Base-by-base conservation (phyloP, 2,888 invertebrate genomes). In the Mylabris sibirica region DNA sequence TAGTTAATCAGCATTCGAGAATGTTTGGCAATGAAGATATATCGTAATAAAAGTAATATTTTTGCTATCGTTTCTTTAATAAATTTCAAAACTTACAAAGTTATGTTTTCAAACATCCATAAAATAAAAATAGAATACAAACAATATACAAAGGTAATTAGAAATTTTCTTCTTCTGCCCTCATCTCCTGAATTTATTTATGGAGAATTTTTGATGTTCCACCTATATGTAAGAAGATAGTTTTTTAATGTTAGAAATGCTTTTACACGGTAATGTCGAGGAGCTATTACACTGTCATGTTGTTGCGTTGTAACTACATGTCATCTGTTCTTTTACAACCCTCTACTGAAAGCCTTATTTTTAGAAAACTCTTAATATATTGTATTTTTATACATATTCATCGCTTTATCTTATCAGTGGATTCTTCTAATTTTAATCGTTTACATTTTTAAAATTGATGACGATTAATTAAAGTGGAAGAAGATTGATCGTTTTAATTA, bases 241-340 rank as follows among this genome's bases (percentile, higher is more conserved):
- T 44, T 44, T 75, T 75, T 76, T 78, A 77, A 77, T 78, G 76
- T 70, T 76, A 76, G 76, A 78, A 77, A 76, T 74, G 78, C 78
- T 78, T 78, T 78, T 76, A 77, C 74, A 76, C 30, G 30, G 77
- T 78, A 81, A 81, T 81, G 81, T 78, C 75, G 74, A 76, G 76
- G 73, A 74, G 79, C 81, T 79, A 81, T 81, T 81, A 81, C 77
- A 77, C 79, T 81, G 81, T 81, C 81, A 81, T 80, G 80, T 81
- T 77, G 79, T 75, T 79, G 78, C 73, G 78, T 74, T 80, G 81
- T 80, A 79, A 78, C 80, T 77, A 80, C 81, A 80, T 81, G 80
- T 81, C 80, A 81, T 79, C 77, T 77, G 76, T 71, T 72, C 75
- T 77, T 79, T 80, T 79, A 79, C 80, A 78, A 77, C 77, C 76